A percentile compares a stretch with the other conserved stretches of the same genome.
Evolutionary conservation across 2,113 vertebrate species (phyloP).

Genomic region (Ciconia stormi): DNA sequence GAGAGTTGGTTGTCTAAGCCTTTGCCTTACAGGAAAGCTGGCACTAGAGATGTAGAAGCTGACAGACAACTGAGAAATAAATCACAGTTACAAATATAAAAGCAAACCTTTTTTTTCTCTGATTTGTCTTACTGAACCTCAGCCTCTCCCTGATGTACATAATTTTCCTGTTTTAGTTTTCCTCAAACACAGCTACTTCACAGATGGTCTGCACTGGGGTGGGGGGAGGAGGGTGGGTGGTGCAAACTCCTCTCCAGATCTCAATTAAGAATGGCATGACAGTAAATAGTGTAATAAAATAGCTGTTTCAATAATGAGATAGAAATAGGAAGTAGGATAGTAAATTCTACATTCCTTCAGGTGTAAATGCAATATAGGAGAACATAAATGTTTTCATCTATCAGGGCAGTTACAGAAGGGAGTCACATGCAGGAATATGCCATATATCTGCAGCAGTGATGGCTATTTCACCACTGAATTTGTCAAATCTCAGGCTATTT

Average conservation of each 20-base stretch:
- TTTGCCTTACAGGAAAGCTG: background rate
- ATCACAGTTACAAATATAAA: background rate
- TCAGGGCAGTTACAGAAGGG: background rate
- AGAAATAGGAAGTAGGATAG: background rate
- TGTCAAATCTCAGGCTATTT: background rate
- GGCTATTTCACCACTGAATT: background rate
- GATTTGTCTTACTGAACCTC: background rate
- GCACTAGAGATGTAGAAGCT: background rate
- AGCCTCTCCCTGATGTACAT: background rate
- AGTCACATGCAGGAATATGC: background rate
- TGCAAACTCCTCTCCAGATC: background rate
- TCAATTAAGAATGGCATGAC: background rate
- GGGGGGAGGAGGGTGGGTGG: background rate
- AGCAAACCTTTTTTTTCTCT: accelerated
- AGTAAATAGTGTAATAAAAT: background rate
- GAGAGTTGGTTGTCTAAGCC: background rate
- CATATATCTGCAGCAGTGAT: background rate
- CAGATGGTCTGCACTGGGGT: background rate
- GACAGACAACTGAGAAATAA: background rate
- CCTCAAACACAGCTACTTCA: background rate
- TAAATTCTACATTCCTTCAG: background rate
- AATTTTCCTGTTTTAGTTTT: background rate
- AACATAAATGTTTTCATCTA: background rate
- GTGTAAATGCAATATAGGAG: background rate
- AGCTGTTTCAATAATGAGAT: background rate